Conservation (phyloP, 1,140 invertebrate genomes). For the Rhopalosiphum maidis region DNA sequence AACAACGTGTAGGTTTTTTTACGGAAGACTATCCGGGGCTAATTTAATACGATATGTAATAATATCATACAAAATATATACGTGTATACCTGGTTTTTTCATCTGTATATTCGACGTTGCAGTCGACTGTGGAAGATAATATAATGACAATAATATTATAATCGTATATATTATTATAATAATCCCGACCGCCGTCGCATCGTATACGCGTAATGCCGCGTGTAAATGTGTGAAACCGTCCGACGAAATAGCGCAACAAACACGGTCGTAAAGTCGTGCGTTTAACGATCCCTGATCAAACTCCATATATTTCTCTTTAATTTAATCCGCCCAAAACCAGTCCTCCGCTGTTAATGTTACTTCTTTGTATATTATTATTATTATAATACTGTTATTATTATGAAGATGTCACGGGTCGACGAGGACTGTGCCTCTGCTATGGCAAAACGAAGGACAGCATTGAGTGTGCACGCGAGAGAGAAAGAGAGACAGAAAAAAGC, state of each 20-base stretch:
- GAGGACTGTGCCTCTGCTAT: not conserved
- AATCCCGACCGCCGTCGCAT: constrained; percentile 23
- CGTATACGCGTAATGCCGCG: not conserved
- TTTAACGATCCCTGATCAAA: constrained; percentile 56
- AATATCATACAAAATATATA: not conserved
- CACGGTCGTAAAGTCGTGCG: constrained; percentile 55
- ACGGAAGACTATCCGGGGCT: constrained; percentile 40
- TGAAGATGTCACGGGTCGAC: constrained; percentile 55
- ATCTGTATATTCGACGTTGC: not conserved
- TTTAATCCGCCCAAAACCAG: constrained; percentile 57
- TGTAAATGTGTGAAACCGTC: constrained; percentile 57
- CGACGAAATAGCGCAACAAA: constrained; percentile 44
- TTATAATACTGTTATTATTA: not conserved
- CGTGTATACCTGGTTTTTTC: not conserved
- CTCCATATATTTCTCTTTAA: constrained; percentile 33
- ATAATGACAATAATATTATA: not conserved
- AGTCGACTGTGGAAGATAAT: constrained; percentile 2
- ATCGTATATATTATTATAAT: constrained; percentile 22
- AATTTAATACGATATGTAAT: constrained; percentile 36
- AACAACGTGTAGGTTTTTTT: constrained; percentile 40
- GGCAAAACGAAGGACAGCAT: not conserved
- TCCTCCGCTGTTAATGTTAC: constrained; percentile 32
- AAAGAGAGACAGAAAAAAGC: too few relatives aligned
- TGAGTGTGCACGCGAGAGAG: too few relatives aligned
- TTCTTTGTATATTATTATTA: constrained; percentile 31